A percentile compares a stretch with the other conserved stretches of the same genome.
Conservation (phyloP, 2,888 invertebrate species). For the Nemurella pictetii region DNA sequence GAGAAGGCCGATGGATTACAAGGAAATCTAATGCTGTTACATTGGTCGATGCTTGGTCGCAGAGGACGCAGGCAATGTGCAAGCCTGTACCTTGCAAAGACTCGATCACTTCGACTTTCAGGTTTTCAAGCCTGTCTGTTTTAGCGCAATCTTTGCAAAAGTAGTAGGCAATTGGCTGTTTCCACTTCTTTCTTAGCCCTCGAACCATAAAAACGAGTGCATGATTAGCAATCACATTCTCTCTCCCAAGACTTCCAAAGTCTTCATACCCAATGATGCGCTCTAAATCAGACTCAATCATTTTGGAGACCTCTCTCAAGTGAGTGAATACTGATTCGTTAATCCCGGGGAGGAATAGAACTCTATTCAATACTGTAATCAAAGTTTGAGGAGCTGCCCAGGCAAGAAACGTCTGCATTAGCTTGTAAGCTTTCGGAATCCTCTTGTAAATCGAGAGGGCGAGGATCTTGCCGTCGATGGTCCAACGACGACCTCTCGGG, state of each 20-base stretch:
- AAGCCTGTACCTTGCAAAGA: constrained; percentile 24
- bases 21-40: not conserved
- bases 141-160: not conserved
- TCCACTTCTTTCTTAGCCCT: constrained; percentile 14
- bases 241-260: not conserved
- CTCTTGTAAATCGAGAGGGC: not conserved
- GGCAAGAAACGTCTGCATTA: not conserved
- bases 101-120: not conserved
- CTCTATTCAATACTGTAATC: not conserved
- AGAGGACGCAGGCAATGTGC: constrained; percentile 30
- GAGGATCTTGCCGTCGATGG: not conserved
- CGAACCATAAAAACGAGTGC: constrained; percentile 34
- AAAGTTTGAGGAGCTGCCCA: not conserved
- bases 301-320: not conserved
- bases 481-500: not conserved
- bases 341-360: constrained; percentile 2
- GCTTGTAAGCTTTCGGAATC: not conserved
- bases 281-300: not conserved
- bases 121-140: not conserved
- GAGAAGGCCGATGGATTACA: not conserved
- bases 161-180: not conserved
- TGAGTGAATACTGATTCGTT: constrained; percentile 1
- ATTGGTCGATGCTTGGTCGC: constrained; percentile 33
- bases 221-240: not conserved
- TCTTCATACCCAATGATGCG: not conserved